Evolutionary conservation across 2,113 vertebrate genomes (phyloP).

Genomic region (Tamias sibiricus): DNA sequence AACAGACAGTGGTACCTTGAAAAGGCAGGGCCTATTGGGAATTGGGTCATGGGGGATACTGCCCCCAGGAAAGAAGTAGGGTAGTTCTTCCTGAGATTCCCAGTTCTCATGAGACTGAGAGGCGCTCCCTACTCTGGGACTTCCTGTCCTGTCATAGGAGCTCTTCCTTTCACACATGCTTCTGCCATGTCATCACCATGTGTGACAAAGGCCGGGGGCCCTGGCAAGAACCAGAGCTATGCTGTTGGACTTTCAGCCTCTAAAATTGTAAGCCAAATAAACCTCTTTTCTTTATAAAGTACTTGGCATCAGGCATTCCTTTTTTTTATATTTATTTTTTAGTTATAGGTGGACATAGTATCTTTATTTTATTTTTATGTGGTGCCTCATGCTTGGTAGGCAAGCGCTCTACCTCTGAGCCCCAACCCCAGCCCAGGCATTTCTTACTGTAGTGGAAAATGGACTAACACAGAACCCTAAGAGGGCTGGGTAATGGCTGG

Average conservation of each 20-base stretch:
- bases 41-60: background rate
- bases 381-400: too few relatives aligned
- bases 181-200: background rate
- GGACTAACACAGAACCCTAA: too few relatives aligned
- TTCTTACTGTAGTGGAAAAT: background rate
- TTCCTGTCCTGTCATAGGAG: background rate
- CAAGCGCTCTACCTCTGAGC: too few relatives aligned
- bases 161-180: background rate
- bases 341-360: too few relatives aligned
- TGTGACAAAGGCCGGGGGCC: background rate
- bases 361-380: too few relatives aligned
- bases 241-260: background rate
- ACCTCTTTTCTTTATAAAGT: background rate
- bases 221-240: background rate
- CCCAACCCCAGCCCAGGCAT: too few relatives aligned
- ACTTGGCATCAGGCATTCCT: too few relatives aligned
- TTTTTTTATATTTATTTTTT: too few relatives aligned
- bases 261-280: background rate
- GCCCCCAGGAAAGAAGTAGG: too few relatives aligned
- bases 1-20: background rate
- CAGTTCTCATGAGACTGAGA: background rate
- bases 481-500: rapidly evolving
- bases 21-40: too few relatives aligned
- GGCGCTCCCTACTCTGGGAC: background rate
- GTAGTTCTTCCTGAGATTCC: background rate